These are phyloP conservation scores for Aporrectodea caliginosa DNA, from an alignment of 1,140 invertebrate genomes.

Conservation along the genomic window DNA sequence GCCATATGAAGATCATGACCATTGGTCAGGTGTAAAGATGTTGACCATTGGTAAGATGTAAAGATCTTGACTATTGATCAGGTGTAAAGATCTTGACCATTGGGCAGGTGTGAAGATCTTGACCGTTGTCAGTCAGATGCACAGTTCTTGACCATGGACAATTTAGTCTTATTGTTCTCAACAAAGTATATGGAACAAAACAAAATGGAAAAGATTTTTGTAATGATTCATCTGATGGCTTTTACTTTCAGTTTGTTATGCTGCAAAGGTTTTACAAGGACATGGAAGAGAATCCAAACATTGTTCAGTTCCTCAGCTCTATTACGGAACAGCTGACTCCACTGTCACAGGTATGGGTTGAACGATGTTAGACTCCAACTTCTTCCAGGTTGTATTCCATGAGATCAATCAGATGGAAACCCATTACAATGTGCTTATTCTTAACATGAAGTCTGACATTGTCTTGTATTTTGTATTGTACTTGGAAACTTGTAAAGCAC, in stretches of 20 bases:
- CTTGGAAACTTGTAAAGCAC: too few relatives aligned
- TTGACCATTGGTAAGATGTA: too few relatives aligned
- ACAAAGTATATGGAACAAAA: neutral
- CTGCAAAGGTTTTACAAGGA: neutral
- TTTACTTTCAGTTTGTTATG: neutral
- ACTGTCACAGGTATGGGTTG: neutral
- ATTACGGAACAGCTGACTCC: neutral
- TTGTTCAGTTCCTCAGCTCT: neutral
- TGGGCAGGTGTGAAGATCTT: neutral
- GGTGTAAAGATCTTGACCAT: neutral
- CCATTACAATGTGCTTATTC: too few relatives aligned
- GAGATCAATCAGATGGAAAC: too few relatives aligned
- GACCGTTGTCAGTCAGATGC: neutral
- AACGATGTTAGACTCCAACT: too few relatives aligned
- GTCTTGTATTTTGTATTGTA: too few relatives aligned
- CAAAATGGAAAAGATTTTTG: neutral
- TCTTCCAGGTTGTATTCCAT: too few relatives aligned
- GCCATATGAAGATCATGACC: too few relatives aligned
- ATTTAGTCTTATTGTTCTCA: neutral
- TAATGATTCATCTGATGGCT: neutral
- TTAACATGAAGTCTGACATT: too few relatives aligned
- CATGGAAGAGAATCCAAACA: neutral
- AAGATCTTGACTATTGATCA: neutral
- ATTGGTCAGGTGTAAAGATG: too few relatives aligned
- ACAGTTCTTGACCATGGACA: neutral